Evolutionary conservation across 1,140 invertebrate species (phyloP).

Genomic region (Caerostris darwini): DNA sequence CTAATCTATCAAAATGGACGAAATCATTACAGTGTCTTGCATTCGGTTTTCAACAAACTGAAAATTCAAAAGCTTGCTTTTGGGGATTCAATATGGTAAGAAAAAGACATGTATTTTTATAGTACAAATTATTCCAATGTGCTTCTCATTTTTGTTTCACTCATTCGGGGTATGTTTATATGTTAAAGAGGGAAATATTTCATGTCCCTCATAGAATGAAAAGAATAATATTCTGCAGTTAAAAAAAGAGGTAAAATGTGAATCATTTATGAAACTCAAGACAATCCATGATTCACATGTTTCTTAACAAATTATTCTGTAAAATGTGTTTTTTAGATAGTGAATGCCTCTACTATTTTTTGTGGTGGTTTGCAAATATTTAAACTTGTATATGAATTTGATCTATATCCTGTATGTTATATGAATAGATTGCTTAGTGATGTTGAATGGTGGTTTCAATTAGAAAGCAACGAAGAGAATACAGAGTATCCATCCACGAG

Average conservation of each 20-base stretch:
- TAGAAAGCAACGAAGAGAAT: background rate
- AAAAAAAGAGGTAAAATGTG: conserved; percentile 38
- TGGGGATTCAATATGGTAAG: conserved; percentile 27
- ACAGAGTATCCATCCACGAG: conserved; percentile 7
- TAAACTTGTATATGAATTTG: conserved; percentile 50
- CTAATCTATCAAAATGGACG: background rate
- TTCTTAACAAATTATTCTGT: conserved; percentile 54
- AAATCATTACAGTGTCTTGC: conserved; percentile 26
- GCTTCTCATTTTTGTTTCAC: conserved; percentile 43
- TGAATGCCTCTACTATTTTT: conserved; percentile 71
- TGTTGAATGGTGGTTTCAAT: conserved; percentile 13
- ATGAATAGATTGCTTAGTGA: conserved; percentile 38
- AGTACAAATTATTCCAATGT: conserved; percentile 65
- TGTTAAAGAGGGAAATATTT: background rate
- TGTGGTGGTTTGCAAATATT: conserved; percentile 62
- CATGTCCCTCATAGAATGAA: background rate
- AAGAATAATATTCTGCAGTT: conserved; percentile 20
- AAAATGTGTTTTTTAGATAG: conserved; percentile 56
- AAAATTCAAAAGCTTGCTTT: conserved; percentile 49
- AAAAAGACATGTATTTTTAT: conserved; percentile 56
- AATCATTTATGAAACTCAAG: conserved; percentile 57
- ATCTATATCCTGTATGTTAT: conserved; percentile 44
- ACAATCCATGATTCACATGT: conserved; percentile 69
- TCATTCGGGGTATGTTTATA: conserved; percentile 37
- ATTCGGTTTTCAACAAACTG: conserved; percentile 24